Evolutionary conservation across 2,797 vertebrate species (phyloP), one percentile per base, ranked within the genome.

Genomic region (Enteromius anoplus): DNA sequence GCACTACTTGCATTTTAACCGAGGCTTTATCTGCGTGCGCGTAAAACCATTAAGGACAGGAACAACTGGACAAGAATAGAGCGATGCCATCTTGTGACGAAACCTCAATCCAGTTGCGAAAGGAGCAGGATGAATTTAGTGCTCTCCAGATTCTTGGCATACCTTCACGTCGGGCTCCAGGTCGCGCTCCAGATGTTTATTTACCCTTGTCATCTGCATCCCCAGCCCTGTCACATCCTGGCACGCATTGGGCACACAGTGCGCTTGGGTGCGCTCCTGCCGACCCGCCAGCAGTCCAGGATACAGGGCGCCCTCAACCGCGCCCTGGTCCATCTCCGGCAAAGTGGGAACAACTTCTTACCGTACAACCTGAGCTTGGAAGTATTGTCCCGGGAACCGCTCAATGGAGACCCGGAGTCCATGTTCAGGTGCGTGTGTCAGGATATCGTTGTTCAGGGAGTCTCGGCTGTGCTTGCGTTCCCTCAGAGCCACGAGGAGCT

Each of bases 351-450:
- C 75, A 87, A 89, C 83, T 92, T 95, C 84, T 92, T 96, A 83
- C 96, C 96, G 78, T 95, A 94, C 93, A 98, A 97, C 92, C 93
- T 97, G 84, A 97, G 94, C 91, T 90, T 98, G 93, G 96, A 98
- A 91, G 90, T 97, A 91, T 92, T 96, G 91, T 92, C 93, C 71
- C 95, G 96, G 0, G 93, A 92, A 23, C 92, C 95, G 77, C 91
- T 88, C 0, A 92, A 91, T 34, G 94, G 96, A 79, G 97, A 98
- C 92, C 97, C 97, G 40, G 94, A 94, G 86, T 97, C 97, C 45
- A 86, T 97, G 91, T 94, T 95, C 87, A 93, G 92, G 42, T 95
- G 96, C 91, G 87, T 96, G 71, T 98, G 97, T 89, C 95, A 94
- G 90, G 94, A 95, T 66, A 92, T 98, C 93, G 95, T 93, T 87